Percentiles rank a stretch among this genome's conserved stretches.
Evolutionary conservation across 2,888 invertebrate genomes (phyloP).

Genomic region (Priocnemis perturbator): DNA sequence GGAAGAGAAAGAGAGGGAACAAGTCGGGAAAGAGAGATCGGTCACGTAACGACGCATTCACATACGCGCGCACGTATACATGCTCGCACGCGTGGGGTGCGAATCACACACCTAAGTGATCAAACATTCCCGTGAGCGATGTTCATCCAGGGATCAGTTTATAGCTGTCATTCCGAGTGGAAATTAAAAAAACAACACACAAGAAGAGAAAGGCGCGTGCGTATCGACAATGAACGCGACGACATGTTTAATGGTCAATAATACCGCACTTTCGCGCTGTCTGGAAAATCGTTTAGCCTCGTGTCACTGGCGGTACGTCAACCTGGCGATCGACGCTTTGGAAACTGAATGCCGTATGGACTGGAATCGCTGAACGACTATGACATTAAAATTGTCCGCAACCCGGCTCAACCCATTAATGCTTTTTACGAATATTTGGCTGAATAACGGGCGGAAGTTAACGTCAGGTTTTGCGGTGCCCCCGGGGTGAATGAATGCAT

Average conservation of each 20-base stretch:
- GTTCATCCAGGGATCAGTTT: slow-evolving; percentile 14
- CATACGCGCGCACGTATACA: slow-evolving; percentile 6
- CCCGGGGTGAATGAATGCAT: too few species aligned
- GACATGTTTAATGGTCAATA: slow-evolving; percentile 19
- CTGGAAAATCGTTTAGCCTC: slow-evolving; percentile 18
- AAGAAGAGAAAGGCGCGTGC: neutral
- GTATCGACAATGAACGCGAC: too few species aligned
- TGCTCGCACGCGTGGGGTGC: neutral
- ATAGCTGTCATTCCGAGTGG: slow-evolving; percentile 4
- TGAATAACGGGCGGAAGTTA: too few species aligned
- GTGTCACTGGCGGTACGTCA: too few species aligned
- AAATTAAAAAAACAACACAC: slow-evolving; percentile 22
- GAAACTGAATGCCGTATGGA: too few species aligned
- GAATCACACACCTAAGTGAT: slow-evolving; percentile 14
- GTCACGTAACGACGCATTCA: slow-evolving; percentile 1
- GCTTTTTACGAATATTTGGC: too few species aligned
- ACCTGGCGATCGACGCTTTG: too few species aligned
- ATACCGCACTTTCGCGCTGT: slow-evolving; percentile 22
- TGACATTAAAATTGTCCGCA: too few species aligned
- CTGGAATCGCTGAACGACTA: too few species aligned
- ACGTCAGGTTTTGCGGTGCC: too few species aligned
- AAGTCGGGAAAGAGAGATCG: neutral
- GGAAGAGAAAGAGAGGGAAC: neutral
- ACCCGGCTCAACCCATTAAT: too few species aligned
- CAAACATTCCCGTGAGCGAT: slow-evolving; percentile 13